Evolutionary conservation across 2,888 invertebrate species (phyloP), one percentile per base, ranked within the genome.

Genomic region (Melinaea marsaeus): DNA sequence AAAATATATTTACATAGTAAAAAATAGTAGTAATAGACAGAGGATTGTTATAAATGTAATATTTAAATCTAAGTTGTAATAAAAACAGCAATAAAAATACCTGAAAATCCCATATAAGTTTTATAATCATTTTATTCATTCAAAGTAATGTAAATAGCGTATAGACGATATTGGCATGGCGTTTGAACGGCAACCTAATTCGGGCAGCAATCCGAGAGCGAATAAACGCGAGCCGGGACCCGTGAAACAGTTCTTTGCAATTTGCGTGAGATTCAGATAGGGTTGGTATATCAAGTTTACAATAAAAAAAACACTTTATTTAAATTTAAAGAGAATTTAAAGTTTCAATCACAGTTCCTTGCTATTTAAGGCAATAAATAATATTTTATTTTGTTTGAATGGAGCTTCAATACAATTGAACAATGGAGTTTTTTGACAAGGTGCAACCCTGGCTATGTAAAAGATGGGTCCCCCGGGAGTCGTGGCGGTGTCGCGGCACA

Each of bases 391-490:
- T 22, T 22, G 22, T 22, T 22, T 22, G 42, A 9, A 9, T 42
- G 3, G 9, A 11, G 5, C 11, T 42, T 6, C 9, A 42, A 42
- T 42, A 42, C 9, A 9, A 3, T 42, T 42, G 11, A 42, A 11
- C 9, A 9, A 42, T 9, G 3, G 11, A 9, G 2, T 42, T 42
- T 42, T 42, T 9, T 11, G 7, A 42, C 11, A 42, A 42, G 42
- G 9, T 42, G 9, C 42, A 51, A 13, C 48, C 48, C 37, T 35
- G 2, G 51, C 13, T 3, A 54, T 67, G 51, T 62, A 61, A 34
- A 45, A 35, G 54, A 65, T 55, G 34, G 55, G 67, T 71, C 74
- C 62, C 74, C n/a, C 54, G 68, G 71, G 73, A 48, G 67, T 65
- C 59, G 67, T 73, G 47, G 65, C 56, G 65, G 57, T 61, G 55